A percentile compares a stretch with the other conserved stretches of the same genome.
Conservation (phyloP, 2,888 invertebrate genomes). For the Fissipunctia ypsillon region DNA sequence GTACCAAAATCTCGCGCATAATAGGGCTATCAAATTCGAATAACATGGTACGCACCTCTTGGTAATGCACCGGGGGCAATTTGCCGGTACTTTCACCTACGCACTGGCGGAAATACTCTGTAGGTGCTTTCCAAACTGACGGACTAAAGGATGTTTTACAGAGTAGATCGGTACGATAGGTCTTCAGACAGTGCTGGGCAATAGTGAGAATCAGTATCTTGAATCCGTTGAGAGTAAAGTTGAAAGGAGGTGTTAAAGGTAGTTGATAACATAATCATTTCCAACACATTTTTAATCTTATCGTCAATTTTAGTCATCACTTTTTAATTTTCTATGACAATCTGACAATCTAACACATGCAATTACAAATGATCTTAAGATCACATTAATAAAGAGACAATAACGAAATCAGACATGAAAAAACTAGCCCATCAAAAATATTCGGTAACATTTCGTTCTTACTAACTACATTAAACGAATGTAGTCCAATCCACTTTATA, state of each 20-base stretch:
- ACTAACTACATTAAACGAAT: conserved; percentile 52
- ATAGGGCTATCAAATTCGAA: conserved; percentile 69
- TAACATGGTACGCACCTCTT: conserved; percentile 64
- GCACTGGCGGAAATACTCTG: conserved; percentile 69
- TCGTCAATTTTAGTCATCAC: not conserved
- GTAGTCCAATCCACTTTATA: conserved; percentile 59
- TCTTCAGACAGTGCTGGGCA: conserved; percentile 51
- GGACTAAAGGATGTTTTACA: conserved; percentile 60
- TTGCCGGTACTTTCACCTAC: conserved; percentile 76
- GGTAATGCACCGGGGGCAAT: conserved; percentile 69
- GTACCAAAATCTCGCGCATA: conserved; percentile 57
- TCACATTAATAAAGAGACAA: not conserved
- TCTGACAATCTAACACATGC: not conserved
- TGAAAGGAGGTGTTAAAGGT: conserved; percentile 7
- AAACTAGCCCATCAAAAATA: conserved; percentile 15
- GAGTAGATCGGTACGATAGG: conserved; percentile 40
- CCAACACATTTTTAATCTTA: not conserved
- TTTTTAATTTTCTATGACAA: not conserved
- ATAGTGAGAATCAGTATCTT: conserved; percentile 26
- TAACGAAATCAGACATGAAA: not conserved
- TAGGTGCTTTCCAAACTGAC: conserved; percentile 60
- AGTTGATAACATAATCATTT: not conserved
- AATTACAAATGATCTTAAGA: not conserved
- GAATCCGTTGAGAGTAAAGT: conserved; percentile 1
- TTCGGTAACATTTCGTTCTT: conserved; percentile 8